These are phyloP conservation scores for Bryconaethiops microstoma DNA, from an alignment of 2,797 vertebrate genomes.

Conservation along the genomic window DNA sequence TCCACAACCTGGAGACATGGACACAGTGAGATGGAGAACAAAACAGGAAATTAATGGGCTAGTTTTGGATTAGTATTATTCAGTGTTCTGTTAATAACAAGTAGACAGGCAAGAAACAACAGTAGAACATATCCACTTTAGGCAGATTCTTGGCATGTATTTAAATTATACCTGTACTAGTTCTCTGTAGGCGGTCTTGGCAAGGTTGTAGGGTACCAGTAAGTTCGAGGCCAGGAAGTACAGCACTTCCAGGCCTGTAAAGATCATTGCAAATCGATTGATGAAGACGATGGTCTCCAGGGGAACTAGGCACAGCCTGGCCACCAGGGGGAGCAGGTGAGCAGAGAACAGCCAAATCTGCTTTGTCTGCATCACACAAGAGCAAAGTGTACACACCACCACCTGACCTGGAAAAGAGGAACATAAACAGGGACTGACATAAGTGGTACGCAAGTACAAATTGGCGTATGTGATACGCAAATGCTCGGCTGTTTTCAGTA, in stretches of 20 bases:
- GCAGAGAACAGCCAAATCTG: constrained; percentile 99
- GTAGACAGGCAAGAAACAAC: not conserved
- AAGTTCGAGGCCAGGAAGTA: constrained; percentile 97
- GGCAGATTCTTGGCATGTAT: not conserved
- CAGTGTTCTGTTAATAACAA: not conserved
- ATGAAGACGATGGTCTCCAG: constrained; percentile 95
- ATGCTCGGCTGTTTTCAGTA: no score
- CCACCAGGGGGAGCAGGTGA: constrained; percentile 96
- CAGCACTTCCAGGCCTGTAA: constrained; percentile 96
- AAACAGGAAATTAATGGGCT: not conserved
- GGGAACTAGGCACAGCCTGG: constrained; percentile 93
- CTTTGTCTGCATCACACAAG: constrained; percentile 98
- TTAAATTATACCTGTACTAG: constrained; percentile 86
- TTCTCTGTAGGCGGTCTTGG: constrained; percentile 95
- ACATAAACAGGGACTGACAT: no score
- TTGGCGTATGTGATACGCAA: no score
- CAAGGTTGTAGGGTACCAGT: constrained; percentile 95
- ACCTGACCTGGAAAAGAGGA: constrained; percentile 87
- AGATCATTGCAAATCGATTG: constrained; percentile 98
- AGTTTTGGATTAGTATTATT: not conserved
- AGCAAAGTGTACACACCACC: constrained; percentile 96
- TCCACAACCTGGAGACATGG: constrained; percentile 87
- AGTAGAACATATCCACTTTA: not conserved
- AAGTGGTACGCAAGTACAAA: no score
- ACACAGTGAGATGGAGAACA: not conserved